Evolutionary conservation across 2,797 vertebrate species (phyloP).

Genomic region (Scarus forsteni): DNA sequence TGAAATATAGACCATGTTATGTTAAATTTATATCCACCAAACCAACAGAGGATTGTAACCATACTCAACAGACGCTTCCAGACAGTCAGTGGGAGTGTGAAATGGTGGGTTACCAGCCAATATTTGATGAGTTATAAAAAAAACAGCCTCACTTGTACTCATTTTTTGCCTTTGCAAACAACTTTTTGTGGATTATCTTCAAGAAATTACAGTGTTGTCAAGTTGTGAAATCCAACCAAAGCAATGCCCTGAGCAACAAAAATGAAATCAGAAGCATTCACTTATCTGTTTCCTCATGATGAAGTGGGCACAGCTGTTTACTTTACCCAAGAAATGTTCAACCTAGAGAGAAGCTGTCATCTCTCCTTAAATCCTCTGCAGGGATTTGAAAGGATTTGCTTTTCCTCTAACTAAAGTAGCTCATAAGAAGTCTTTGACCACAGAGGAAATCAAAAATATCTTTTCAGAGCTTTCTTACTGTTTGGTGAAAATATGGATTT

Average conservation of each 20-base stretch:
- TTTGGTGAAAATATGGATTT: background rate
- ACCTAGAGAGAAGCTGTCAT: background rate
- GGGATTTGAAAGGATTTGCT: background rate
- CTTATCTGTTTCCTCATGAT: background rate
- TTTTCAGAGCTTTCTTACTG: background rate
- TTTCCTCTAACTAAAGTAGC: background rate
- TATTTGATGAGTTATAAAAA: slow-evolving; percentile 47
- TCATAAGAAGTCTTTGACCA: background rate
- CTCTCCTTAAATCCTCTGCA: background rate
- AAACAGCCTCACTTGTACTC: slow-evolving; percentile 60
- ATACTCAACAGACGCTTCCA: slow-evolving; percentile 60
- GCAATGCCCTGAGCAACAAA: background rate
- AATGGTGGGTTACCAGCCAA: slow-evolving; percentile 52
- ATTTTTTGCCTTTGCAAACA: slow-evolving; percentile 42
- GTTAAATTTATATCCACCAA: slow-evolving; percentile 39
- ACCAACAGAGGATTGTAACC: slow-evolving; percentile 46
- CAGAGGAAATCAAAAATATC: background rate
- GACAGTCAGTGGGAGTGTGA: slow-evolving; percentile 68
- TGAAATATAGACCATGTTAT: slow-evolving; percentile 37
- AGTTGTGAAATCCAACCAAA: background rate
- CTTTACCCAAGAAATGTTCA: background rate
- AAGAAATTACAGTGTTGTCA: background rate
- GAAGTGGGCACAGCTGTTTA: background rate
- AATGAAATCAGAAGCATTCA: background rate
- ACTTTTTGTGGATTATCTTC: slow-evolving; percentile 1